Evolutionary conservation across 1,140 invertebrate species (phyloP).

Genomic region (Brachionus paranguensis): DNA sequence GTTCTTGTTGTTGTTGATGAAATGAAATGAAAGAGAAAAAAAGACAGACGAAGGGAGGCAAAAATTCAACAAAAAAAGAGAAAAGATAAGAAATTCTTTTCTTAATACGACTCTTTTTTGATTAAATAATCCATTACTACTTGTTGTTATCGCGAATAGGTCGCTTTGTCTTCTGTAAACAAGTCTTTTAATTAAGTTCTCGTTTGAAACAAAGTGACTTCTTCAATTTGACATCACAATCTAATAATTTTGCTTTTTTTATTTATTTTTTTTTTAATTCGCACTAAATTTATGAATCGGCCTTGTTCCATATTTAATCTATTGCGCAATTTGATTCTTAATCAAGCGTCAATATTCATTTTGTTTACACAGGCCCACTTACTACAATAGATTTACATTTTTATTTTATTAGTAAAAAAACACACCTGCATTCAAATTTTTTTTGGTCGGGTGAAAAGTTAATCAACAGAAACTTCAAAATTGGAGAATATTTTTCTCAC

Average conservation of each 20-base stretch:
- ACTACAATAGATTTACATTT: not conserved
- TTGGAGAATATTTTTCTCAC: too few relatives aligned
- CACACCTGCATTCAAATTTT: too few relatives aligned
- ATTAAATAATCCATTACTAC: conserved; percentile 1
- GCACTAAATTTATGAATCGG: not conserved
- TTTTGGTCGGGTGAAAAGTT: too few relatives aligned
- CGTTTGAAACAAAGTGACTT: conserved; percentile 1
- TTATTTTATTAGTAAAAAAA: too few relatives aligned
- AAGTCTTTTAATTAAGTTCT: not conserved
- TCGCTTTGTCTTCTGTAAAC: conserved; percentile 9
- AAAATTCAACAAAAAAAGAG: not conserved
- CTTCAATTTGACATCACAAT: not conserved
- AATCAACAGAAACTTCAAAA: too few relatives aligned
- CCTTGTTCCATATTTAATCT: not conserved
- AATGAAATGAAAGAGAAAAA: not conserved
- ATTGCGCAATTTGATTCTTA: not conserved
- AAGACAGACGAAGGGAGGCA: not conserved
- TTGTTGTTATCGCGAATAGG: not conserved
- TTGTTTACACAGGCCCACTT: not conserved
- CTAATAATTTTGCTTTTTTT: not conserved
- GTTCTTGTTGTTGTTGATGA: not conserved
- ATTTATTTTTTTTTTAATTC: not conserved
- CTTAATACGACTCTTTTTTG: not conserved
- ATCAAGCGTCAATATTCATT: not conserved
- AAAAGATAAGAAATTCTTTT: conserved; percentile 17